Base-by-base conservation (phyloP, 2,113 vertebrate species). In the Ornithorhynchus anatinus region DNA sequence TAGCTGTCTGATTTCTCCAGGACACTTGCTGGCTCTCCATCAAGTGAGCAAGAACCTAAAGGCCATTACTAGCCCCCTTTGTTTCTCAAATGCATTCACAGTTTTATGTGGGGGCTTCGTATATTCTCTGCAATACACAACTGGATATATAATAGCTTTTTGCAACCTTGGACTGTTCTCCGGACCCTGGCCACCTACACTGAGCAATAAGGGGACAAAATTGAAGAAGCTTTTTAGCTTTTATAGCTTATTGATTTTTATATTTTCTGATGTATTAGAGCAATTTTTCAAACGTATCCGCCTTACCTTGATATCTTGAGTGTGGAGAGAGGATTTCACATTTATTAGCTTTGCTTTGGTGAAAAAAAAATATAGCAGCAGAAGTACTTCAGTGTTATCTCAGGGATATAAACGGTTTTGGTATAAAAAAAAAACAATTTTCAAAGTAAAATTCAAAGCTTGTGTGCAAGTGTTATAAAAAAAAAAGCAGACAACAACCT, bases 191-290 rank as follows among this genome's bases (percentile, higher is more conserved):
- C 77, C 88, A 91, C 86, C 88, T 89, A 88, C 45, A 39, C 57
- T 83, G 80, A 84, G 76, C 66, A 89, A 87, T 90, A 92, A 87
- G 59, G 47, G 70, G 57, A 91, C 79, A 86, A 91, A 93, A 92
- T 82, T 89, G 89, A 92, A 92, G 86, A 78, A 86, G 87, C 73
- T 81, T 92, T 92, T 90, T 91, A 86, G 88, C 77, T 92, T 90
- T 92, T 92, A 91, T 89, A 91, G 78, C 79, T 89, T 93, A 93
- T 93, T 92, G 92, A 94, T 92, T 93, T 94, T 92, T 91, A 72
- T 91, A 89, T 92, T 92, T 93, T 92, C 88, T 88, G 84, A 88
- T 79, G 71, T 88, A 91, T 92, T 91, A 91, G 80, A 90, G 85
- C 90, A 87, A 90, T 92, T 92, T 92, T 92, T 92, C 91, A 92